Evolutionary conservation across 1,140 invertebrate genomes (phyloP), one percentile per base, ranked within the genome.

Genomic region (Ceratina calcarata): DNA sequence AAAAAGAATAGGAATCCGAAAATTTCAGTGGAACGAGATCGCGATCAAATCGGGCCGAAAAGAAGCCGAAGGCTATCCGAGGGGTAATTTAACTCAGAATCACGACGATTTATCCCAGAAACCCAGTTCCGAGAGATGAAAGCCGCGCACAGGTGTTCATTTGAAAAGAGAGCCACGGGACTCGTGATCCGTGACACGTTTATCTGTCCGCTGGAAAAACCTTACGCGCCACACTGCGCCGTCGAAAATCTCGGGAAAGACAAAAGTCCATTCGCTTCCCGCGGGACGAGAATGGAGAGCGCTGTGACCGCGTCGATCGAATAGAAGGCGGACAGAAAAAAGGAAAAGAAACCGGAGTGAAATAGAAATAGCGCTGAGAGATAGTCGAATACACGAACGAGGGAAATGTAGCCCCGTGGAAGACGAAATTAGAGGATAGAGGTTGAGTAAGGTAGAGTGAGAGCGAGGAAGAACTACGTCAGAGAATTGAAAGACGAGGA

Each of bases 301-400:
- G 22, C 45, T 20, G 7, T n/a, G 53, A 6, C 16, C 15, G 45
- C 13, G 13, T 16, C 10, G 61, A 65, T 64, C 51, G 49, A 66
- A 66, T 13, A n/a, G 55, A 57, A 57, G 16, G 15, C 55, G 55
- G n/a, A 16, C 32, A 58, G 51, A 72, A 61, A 24, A 32, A 49
- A 67, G 72, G 27, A 53, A 67, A 68, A n/a, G 22, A 13, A 13
- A 66, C 37, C 49, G 24, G 64, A 51, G 65, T 80, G 72, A 82
- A 81, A 76, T 71, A 60, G n/a, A 53, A 16, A 71, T 1, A 37
- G 69, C 13, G 32, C 10, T 16, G 32, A 37, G 53, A 69, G 69
- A 71, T 60, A 71, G 69, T 71, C 69, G 57, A 71, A 45, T 57
- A 18, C 18, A 24, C 7, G 53, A n/a, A 22, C 66, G 20, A 27